Evolutionary conservation across 1,140 invertebrate species (phyloP).

Genomic region (Drosophila carrolli): DNA sequence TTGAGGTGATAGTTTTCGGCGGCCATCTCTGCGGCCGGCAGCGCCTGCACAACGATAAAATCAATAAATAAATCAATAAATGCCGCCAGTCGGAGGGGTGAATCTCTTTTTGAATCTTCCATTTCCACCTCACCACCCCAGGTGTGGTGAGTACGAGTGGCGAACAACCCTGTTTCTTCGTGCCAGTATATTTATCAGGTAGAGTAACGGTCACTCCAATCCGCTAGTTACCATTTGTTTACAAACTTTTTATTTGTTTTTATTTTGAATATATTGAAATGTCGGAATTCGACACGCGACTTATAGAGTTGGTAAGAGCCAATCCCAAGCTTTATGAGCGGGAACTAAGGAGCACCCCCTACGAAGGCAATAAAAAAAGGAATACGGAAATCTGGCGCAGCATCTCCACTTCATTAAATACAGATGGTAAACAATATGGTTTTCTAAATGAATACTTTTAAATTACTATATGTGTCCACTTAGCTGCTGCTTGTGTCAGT

Average conservation of each 20-base stretch:
- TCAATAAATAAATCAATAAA: slow-evolving; percentile 66
- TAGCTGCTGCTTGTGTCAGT: slow-evolving; percentile 55
- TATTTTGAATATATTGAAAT: slow-evolving; percentile 17
- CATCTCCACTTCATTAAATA: slow-evolving; percentile 63
- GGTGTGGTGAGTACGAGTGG: neutral
- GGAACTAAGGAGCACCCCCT: slow-evolving; percentile 56
- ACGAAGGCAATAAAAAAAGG: slow-evolving; percentile 44
- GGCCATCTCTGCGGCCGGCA: slow-evolving; percentile 61
- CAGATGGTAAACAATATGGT: slow-evolving; percentile 50
- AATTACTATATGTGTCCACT: neutral
- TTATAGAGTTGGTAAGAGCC: slow-evolving; percentile 62
- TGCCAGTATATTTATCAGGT: neutral
- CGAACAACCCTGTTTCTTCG: neutral
- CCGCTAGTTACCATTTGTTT: slow-evolving; percentile 2
- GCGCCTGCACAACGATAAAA: slow-evolving; percentile 67
- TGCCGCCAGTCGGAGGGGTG: neutral
- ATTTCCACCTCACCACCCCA: slow-evolving; percentile 8
- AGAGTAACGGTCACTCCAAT: slow-evolving; percentile 5
- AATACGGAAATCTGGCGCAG: slow-evolving; percentile 66
- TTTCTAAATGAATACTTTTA: neutral
- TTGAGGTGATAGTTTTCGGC: slow-evolving; percentile 93
- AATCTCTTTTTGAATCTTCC: slow-evolving; percentile 2
- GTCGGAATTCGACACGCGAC: slow-evolving; percentile 56
- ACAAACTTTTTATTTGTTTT: slow-evolving; percentile 29
- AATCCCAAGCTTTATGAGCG: slow-evolving; percentile 65